Base-by-base conservation (phyloP, 2,797 vertebrate species). In the Hydrolagus colliei region DNA sequence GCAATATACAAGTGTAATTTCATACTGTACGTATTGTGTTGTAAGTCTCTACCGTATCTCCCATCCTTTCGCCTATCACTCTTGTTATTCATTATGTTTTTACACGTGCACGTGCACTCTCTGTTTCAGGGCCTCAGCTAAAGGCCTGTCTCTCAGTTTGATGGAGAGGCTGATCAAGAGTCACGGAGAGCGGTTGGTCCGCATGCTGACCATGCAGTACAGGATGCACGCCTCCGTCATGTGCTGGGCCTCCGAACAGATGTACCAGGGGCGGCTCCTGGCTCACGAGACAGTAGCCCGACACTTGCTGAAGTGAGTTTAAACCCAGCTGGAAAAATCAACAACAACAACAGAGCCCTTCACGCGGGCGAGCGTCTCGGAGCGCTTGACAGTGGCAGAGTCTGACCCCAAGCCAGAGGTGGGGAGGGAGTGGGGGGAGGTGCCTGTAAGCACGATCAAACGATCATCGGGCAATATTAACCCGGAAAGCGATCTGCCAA, bases 221-320 rank as follows among this genome's bases (percentile, higher is more conserved):
- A 97, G 98, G 41, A 99, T 99, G 98, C 95, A 99, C 91, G 89
- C 87, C 9, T 87, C 90, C 90, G 98, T 99, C 91, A 97, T 96
- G 95, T 89, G 90, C 0, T 99, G 98, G 98, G 96, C 97, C 1
- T 99, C 97, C 1, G 88, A 90, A 4, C 94, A 97, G 91, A 94
- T 99, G 94, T 99, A 99, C 88, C 84, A 90, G 0, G 95, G 96
- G 18, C 93, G 75, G 87, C 95, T 99, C 77, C 90, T 88, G 0
- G 96, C 98, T 0, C 97, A 99, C 93, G 89, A 92, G 4, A 96
- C 96, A 0, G 98, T 99, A 68, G 94, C 94, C 0, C 92, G 89
- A 59, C 97, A 96, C 88, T 89, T 99, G 88, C 90, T 99, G 86
- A 97, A 92, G 98, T 99, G 87, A 94, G 96, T 78, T 72, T 0